phyloP scores from a whole-genome alignment of 1,140 invertebrate genomes.

The Agrilus planipennis region DNA sequence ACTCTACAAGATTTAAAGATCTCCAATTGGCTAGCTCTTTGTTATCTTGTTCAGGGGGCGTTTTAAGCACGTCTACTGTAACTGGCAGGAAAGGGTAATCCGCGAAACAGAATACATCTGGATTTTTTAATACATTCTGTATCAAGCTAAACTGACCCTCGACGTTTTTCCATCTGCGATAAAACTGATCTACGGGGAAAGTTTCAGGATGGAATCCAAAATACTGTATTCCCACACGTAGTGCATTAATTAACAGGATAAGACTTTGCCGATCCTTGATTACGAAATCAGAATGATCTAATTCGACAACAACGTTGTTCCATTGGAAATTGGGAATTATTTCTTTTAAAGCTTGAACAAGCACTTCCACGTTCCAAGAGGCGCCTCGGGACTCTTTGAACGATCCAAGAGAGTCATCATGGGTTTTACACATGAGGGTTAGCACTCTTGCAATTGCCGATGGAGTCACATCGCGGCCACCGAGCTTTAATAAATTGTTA shows the following conservation, averaged over 20 bases:
- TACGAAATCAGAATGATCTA: conserved; percentile 83
- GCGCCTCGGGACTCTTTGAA: conserved; percentile 32
- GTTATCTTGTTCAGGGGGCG: conserved; percentile 82
- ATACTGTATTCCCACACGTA: conserved; percentile 65
- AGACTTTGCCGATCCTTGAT: conserved; percentile 78
- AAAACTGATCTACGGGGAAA: conserved; percentile 83
- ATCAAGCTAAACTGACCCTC: conserved; percentile 88
- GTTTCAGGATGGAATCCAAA: conserved; percentile 56
- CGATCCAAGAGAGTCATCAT: conserved; percentile 51
- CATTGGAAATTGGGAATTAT: conserved; percentile 75
- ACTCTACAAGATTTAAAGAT: conserved; percentile 81
- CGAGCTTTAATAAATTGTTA: conserved; percentile 63
- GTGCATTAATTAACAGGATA: conserved; percentile 64
- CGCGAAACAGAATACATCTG: conserved; percentile 89
- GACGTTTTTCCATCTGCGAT: conserved; percentile 81
- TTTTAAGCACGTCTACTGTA: conserved; percentile 79
- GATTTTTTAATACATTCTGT: conserved; percentile 73
- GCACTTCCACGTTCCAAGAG: conserved; percentile 90
- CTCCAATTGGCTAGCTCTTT: conserved; percentile 88
- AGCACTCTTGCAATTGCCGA: conserved; percentile 71
- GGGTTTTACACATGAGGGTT: conserved; percentile 75
- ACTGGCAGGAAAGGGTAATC: conserved; percentile 82
- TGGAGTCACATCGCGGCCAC: conserved; percentile 62
- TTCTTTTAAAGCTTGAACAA: conserved; percentile 83
- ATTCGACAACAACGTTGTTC: conserved; percentile 82